Evolutionary conservation across 1,140 invertebrate genomes (phyloP).

Genomic region (Pissodes strobi): DNA sequence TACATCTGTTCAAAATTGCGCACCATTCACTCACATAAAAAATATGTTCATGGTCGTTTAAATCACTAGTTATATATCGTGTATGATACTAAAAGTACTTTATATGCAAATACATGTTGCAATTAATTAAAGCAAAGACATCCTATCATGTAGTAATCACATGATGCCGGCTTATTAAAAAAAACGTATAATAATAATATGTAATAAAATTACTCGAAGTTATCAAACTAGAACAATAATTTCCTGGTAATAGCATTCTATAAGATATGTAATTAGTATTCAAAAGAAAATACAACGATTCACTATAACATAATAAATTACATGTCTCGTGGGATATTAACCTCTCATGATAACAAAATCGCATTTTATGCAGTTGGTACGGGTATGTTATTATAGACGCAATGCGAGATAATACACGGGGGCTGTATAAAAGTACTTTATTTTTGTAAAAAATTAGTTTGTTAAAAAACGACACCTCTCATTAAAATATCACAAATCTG

Average conservation of each 20-base stretch:
- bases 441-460: too few relatives aligned
- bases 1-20: too few relatives aligned
- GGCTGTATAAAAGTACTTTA: too few relatives aligned
- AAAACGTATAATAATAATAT: constrained; percentile 15
- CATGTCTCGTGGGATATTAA: constrained; percentile 10
- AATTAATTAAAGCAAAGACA: constrained; percentile 26
- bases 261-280: constrained; percentile 27
- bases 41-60: too few relatives aligned
- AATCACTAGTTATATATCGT: too few relatives aligned
- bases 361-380: constrained; percentile 18
- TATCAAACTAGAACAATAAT: constrained; percentile 28
- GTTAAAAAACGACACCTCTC: too few relatives aligned
- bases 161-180: background rate
- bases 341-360: constrained; percentile 19
- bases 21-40: too few relatives aligned
- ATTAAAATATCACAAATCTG: too few relatives aligned
- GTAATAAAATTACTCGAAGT: constrained; percentile 20
- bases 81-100: constrained; percentile 12
- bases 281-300: constrained; percentile 17
- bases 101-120: constrained; percentile 11
- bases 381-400: constrained; percentile 14
- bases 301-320: constrained; percentile 28
- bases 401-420: too few relatives aligned
- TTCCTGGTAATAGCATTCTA: constrained; percentile 26
- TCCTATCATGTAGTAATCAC: background rate